Percentiles rank a stretch among this genome's conserved stretches.
phyloP scores from a whole-genome alignment of 1,140 invertebrate species.

The Bombus superbus region DNA sequence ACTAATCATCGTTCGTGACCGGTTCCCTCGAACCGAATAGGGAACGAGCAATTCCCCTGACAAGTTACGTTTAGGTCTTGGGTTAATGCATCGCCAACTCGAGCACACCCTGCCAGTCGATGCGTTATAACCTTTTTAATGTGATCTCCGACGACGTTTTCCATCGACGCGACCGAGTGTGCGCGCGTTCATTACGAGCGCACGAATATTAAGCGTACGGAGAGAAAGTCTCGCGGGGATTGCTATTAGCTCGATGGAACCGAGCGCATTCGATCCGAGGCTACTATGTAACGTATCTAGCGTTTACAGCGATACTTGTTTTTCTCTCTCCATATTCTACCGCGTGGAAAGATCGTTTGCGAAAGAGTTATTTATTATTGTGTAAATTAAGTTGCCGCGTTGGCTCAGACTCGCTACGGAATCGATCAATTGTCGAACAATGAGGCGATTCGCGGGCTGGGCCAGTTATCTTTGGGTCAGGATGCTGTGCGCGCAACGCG shows the following conservation, averaged over 20 bases:
- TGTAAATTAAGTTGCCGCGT: neutral
- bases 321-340: neutral
- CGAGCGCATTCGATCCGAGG: no score
- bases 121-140: no score
- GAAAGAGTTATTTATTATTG: neutral
- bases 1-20: conserved; percentile 68
- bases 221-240: conserved; percentile 21
- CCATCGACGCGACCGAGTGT: neutral
- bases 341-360: neutral
- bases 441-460: conserved; percentile 35
- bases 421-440: neutral
- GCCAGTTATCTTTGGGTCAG: conserved; percentile 76
- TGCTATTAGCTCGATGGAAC: neutral
- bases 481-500: conserved; percentile 60
- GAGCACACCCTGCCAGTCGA: no score
- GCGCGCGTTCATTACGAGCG: neutral
- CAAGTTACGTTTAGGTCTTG: neutral
- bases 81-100: conserved; percentile 23
- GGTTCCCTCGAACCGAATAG: conserved; percentile 70
- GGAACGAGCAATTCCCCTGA: neutral
- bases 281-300: no score
- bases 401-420: neutral
- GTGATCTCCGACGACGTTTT: neutral
- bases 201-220: conserved; percentile 7
- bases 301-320: no score